phyloP scores from a whole-genome alignment of 2,113 vertebrate species.

The Chamaea fasciata region DNA sequence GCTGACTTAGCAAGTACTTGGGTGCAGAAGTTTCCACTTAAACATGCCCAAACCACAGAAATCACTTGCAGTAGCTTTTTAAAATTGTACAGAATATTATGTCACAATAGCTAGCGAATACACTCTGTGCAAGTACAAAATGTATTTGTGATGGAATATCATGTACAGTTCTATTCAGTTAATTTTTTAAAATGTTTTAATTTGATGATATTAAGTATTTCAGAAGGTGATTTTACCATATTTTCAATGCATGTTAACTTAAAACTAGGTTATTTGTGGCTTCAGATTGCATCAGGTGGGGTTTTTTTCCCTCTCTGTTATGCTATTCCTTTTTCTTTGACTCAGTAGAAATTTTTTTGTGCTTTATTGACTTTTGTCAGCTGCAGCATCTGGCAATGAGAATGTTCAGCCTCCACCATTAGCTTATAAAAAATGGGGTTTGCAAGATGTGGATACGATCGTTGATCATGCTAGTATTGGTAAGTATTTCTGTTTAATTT shows the following conservation, averaged over 20 bases:
- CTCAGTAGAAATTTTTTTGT: constrained; percentile 4
- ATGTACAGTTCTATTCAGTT: background rate
- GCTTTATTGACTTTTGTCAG: constrained; percentile 65
- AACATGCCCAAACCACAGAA: background rate
- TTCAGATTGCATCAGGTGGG: background rate
- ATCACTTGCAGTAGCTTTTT: background rate
- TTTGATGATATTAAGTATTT: background rate
- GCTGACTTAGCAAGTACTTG: background rate
- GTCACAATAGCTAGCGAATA: background rate
- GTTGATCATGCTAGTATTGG: constrained; percentile 94
- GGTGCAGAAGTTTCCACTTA: background rate
- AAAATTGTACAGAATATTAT: background rate
- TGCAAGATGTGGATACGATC: constrained; percentile 91
- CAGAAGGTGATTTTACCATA: background rate
- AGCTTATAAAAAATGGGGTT: constrained; percentile 98
- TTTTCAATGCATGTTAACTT: background rate
- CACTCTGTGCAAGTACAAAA: background rate
- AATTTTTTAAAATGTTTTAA: background rate
- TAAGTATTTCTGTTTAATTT: constrained; percentile 67
- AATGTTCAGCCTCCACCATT: constrained; percentile 92
- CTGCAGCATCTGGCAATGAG: constrained; percentile 93
- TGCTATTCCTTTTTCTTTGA: background rate
- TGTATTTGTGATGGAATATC: background rate
- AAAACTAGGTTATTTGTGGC: background rate
- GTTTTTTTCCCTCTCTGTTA: background rate